phyloP scores from a whole-genome alignment of 2,888 invertebrate species.

The Brachycybe producta region DNA sequence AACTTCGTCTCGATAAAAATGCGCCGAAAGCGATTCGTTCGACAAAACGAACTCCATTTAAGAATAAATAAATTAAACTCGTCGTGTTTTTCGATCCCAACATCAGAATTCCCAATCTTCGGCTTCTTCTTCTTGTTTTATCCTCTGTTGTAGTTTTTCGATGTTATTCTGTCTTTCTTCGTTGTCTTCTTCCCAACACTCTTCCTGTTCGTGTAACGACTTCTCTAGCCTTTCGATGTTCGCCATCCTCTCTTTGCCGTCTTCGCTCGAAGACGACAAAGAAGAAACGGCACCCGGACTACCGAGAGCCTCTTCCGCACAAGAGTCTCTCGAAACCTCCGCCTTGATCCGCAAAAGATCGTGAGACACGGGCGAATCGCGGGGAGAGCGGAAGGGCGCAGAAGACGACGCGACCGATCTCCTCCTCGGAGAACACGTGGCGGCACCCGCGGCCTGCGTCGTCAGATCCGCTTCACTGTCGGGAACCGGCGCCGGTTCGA shows the following conservation, averaged over 20 bases:
- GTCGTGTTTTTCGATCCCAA: too few species aligned
- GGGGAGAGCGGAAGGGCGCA: neutral
- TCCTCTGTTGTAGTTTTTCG: conserved; percentile 24
- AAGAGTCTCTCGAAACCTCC: neutral
- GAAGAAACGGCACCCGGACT: neutral
- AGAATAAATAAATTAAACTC: too few species aligned
- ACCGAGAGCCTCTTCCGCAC: conserved; percentile 8
- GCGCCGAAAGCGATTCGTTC: too few species aligned
- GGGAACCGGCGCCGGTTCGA: conserved; percentile 61
- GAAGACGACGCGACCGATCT: neutral
- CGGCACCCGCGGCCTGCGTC: conserved; percentile 25
- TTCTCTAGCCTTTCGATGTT: conserved; percentile 21
- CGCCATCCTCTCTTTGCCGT: conserved; percentile 1
- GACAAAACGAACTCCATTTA: too few species aligned
- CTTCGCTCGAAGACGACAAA: neutral
- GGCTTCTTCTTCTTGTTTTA: conserved; percentile 23
- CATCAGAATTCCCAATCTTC: conserved; percentile 25
- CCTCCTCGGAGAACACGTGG: conserved; percentile 24
- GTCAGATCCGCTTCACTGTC: conserved; percentile 39
- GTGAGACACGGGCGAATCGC: neutral
- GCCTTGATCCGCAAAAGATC: neutral
- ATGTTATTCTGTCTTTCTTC: conserved; percentile 24
- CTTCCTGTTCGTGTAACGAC: conserved; percentile 22
- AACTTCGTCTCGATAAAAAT: too few species aligned
- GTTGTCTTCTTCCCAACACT: conserved; percentile 23